These are phyloP conservation scores for Drosophila demipolita DNA, from an alignment of 2,888 invertebrate genomes.

Conservation along the genomic window DNA sequence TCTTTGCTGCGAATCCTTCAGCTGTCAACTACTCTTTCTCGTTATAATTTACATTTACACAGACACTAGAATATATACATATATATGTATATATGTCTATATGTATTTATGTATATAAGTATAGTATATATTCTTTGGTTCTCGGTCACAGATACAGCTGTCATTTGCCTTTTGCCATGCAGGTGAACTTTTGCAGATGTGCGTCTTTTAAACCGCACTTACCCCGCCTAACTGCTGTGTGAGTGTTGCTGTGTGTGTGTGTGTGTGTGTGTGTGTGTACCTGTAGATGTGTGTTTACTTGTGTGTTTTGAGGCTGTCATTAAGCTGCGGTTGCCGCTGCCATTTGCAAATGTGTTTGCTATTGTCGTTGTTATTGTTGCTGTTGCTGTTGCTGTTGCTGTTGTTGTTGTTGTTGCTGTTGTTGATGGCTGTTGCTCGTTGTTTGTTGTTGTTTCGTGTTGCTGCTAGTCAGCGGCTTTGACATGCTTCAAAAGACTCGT, in stretches of 20 bases:
- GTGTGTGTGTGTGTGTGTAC: neutral
- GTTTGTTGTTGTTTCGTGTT: conserved; percentile 44
- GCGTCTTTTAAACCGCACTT: conserved; percentile 6
- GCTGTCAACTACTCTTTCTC: neutral
- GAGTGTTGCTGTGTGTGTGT: neutral
- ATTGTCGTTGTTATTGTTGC: conserved; percentile 54
- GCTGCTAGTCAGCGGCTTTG: conserved; percentile 68
- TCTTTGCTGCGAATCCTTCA: neutral
- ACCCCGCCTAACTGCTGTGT: neutral
- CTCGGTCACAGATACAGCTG: conserved; percentile 51
- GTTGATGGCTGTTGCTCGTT: conserved; percentile 24
- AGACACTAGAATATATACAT: conserved; percentile 16
- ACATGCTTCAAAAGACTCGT: conserved; percentile 71
- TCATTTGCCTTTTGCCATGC: conserved; percentile 57
- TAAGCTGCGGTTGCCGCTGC: conserved; percentile 77
- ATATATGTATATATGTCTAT: conserved; percentile 3
- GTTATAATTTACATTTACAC: conserved; percentile 59
- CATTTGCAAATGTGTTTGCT: conserved; percentile 79
- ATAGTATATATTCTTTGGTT: neutral
- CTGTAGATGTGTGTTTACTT: conserved; percentile 17
- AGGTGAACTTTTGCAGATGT: conserved; percentile 70
- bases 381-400: conserved; percentile 28
- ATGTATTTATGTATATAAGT: conserved; percentile 10
- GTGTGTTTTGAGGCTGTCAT: conserved; percentile 65
- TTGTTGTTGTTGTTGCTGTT: conserved; percentile 26